phyloP scores from a whole-genome alignment of 2,888 invertebrate species.

The Lepetodrilus schrolli region DNA sequence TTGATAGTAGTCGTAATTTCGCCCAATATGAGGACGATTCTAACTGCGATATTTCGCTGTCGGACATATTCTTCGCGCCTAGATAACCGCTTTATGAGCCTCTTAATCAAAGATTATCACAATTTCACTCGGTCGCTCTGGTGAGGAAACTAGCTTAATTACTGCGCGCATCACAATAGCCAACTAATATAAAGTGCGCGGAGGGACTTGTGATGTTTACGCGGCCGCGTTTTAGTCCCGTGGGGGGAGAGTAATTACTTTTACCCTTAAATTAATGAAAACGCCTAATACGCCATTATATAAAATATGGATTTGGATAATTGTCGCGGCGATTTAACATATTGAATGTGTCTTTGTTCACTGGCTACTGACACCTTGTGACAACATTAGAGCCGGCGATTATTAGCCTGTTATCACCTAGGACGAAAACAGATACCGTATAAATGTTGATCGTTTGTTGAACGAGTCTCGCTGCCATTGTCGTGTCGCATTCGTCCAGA shows the following conservation, averaged over 20 bases:
- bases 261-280: constrained; percentile 33
- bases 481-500: not conserved
- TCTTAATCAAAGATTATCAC: constrained; percentile 43
- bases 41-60: constrained; percentile 29
- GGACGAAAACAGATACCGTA: constrained; percentile 27
- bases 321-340: constrained; percentile 34
- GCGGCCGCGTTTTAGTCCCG: constrained; percentile 21
- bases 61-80: constrained; percentile 32
- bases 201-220: constrained; percentile 6
- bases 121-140: constrained; percentile 26
- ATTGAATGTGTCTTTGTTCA: constrained; percentile 33
- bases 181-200: constrained; percentile 16
- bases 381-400: constrained; percentile 19
- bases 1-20: constrained; percentile 28
- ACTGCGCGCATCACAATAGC: constrained; percentile 21
- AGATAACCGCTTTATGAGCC: constrained; percentile 35
- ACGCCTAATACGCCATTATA: constrained; percentile 40
- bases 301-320: constrained; percentile 37
- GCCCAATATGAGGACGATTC: constrained; percentile 24
- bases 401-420: constrained; percentile 15
- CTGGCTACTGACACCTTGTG: constrained; percentile 19
- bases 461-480: not conserved
- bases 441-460: constrained; percentile 25
- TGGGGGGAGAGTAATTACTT: constrained; percentile 28
- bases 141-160: constrained; percentile 29